phyloP scores from a whole-genome alignment of 1,140 invertebrate species.

The Hirudo medicinalis region DNA sequence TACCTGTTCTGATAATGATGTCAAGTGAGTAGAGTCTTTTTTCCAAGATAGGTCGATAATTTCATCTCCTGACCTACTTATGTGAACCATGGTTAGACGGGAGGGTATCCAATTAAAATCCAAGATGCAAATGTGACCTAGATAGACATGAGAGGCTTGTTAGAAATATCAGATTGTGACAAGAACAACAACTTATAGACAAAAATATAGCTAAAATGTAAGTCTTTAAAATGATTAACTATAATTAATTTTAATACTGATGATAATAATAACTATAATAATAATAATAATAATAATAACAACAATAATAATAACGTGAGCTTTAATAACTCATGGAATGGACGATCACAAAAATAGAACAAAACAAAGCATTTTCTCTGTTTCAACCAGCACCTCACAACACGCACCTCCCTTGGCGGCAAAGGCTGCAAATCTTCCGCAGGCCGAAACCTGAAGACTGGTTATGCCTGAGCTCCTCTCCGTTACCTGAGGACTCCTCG shows the following conservation, averaged over 20 bases:
- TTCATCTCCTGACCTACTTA: background rate
- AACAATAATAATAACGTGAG: background rate
- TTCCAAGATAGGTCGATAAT: background rate
- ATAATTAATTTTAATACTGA: background rate
- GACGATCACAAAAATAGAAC: no score
- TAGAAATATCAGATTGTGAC: background rate
- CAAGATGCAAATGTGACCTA: background rate
- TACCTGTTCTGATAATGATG: background rate
- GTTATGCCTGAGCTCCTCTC: background rate
- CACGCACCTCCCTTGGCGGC: background rate
- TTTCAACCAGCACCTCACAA: no score
- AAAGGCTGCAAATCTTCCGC: background rate
- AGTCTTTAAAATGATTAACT: background rate
- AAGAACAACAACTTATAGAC: background rate
- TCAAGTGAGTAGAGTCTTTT: background rate
- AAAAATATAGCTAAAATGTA: background rate
- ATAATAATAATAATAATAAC: conserved; percentile 6
- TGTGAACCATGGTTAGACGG: background rate
- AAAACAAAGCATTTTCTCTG: no score
- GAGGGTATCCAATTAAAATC: conserved; percentile 3
- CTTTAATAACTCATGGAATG: background rate
- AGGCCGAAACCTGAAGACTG: background rate
- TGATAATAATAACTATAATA: background rate
- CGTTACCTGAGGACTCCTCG: background rate
- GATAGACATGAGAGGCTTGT: background rate